Conservation (phyloP, 2,113 vertebrate genomes). For the Marcusenius ussheri region DNA sequence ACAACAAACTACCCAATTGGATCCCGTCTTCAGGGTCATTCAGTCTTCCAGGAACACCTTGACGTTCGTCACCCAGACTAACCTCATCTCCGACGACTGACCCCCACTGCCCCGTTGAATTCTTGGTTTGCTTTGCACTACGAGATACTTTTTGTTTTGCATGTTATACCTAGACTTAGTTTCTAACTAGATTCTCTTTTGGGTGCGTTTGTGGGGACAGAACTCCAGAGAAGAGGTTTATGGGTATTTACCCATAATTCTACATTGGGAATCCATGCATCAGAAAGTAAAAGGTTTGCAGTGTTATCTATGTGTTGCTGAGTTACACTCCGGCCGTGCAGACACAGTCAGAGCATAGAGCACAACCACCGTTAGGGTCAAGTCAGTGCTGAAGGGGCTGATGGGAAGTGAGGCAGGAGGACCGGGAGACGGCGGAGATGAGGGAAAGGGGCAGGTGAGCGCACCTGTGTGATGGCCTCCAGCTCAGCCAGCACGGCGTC, state of each 20-base stretch:
- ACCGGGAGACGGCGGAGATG: not conserved
- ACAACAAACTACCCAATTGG: not conserved
- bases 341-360: not conserved
- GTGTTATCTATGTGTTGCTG: not conserved
- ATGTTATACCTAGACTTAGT: too few species aligned
- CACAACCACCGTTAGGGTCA: not conserved
- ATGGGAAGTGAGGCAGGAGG: not conserved
- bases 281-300: not conserved
- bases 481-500: slow-evolving; percentile 80
- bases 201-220: not conserved
- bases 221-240: not conserved
- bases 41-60: not conserved
- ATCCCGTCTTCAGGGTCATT: not conserved
- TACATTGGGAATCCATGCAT: not conserved
- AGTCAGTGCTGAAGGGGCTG: not conserved
- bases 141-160: too few species aligned
- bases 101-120: too few species aligned
- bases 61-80: too few species aligned
- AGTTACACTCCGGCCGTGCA: not conserved
- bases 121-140: too few species aligned
- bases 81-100: too few species aligned
- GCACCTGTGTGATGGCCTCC: slow-evolving; percentile 79
- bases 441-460: not conserved
- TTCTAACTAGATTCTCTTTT: not conserved
- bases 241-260: not conserved